Conservation (phyloP, 2,888 invertebrate species). For the Silvanus unidentatus region DNA sequence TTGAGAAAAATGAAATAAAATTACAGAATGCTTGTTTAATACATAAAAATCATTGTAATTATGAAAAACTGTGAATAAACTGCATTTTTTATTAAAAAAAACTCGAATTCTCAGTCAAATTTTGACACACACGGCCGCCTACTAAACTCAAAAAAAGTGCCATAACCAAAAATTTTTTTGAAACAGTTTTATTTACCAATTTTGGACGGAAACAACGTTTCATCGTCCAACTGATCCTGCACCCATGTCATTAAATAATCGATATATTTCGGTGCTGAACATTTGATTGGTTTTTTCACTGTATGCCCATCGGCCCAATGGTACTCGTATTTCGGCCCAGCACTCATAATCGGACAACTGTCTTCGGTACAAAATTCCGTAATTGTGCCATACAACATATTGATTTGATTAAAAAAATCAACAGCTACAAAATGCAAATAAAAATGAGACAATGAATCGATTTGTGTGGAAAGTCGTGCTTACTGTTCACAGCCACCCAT, state of each 20-base stretch:
- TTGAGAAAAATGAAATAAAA: too few relatives aligned
- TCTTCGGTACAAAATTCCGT: conserved; percentile 99
- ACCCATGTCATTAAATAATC: conserved; percentile 99
- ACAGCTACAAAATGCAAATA: conserved; percentile 77
- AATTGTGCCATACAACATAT: conserved; percentile 98
- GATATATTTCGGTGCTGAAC: conserved; percentile 98
- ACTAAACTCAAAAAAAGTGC: too few relatives aligned
- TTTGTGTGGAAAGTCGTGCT: conserved; percentile 46
- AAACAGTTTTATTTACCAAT: too few relatives aligned
- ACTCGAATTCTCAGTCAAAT: too few relatives aligned
- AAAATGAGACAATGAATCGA: conserved; percentile 1
- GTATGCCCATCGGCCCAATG: conserved; percentile 99
- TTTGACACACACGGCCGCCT: too few relatives aligned
- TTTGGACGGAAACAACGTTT: conserved; percentile 96
- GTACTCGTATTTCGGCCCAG: conserved; percentile 98
- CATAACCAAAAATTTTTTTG: too few relatives aligned
- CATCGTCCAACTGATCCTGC: conserved; percentile 98
- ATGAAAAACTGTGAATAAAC: too few relatives aligned
- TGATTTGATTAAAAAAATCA: conserved; percentile 99
- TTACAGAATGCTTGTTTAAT: too few relatives aligned
- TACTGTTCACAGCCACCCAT: conserved; percentile 99
- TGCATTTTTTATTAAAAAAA: too few relatives aligned
- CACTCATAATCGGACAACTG: conserved; percentile 96
- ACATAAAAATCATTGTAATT: too few relatives aligned
- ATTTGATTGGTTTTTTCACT: conserved; percentile 97